Evolutionary conservation across 2,113 vertebrate species (phyloP), one percentile per base, ranked within the genome.

Genomic region (Sander vitreus): DNA sequence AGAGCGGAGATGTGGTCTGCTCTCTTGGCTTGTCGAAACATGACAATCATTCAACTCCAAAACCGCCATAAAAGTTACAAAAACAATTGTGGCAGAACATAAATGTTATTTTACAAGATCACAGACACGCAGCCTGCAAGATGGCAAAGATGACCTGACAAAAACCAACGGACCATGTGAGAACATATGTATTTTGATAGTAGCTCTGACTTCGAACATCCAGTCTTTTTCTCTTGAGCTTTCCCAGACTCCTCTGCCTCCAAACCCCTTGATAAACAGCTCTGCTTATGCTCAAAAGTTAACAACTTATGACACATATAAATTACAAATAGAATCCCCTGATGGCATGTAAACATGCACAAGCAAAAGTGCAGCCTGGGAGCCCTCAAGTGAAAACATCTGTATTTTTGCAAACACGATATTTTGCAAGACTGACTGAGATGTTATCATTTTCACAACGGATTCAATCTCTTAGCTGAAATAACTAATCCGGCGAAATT

Each of bases 341-440:
- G 71, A 67, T 76, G 69, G 53, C 80, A 83, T 91, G 86, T 92
- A 93, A 92, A 93, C 91, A 92, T 4, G 4, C 59, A 21, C 51
- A 50, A 21, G 64, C 81, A 76, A 43, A 67, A 48, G 48, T 81
- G 78, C 77, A 53, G 87, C 43, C 47, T 36, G n/a, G n/a, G 27
- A 75, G 57, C 27, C 27, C 86, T 80, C 48, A 63, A 92, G 91
- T 88, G 88, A 87, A 91, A 90, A 89, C 92, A 94, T 93, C 91
- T 94, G 90, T 58, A 81, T 27, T 50, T 85, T 59, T 88, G 64
- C 86, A 89, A 88, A 89, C 78, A 85, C 85, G 57, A 63, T 83
- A 58, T 80, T 63, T 57, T 5, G 83, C 65, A 25, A 27, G 43
- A 21, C 65, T 75, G 81, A 83, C 47, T 15, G 50, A 85, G 87